Base-by-base conservation (phyloP, 2,113 vertebrate species). In the Mobula hypostoma region DNA sequence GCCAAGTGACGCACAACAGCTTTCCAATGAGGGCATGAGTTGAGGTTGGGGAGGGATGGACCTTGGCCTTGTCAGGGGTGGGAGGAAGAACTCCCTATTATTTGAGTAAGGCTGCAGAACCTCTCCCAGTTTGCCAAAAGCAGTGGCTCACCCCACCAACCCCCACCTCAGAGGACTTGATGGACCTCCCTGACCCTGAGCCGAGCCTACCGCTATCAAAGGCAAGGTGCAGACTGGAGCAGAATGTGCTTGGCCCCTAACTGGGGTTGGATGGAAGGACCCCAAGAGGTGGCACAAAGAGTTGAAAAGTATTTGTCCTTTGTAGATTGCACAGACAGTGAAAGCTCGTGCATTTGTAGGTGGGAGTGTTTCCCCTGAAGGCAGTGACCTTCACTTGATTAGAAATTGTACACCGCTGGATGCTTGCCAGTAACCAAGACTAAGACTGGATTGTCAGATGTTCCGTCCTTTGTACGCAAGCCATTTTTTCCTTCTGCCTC, bases 341-440 rank as follows among this genome's bases (percentile, higher is more conserved):
- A 74, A 19, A 5, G 27, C 24, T 70, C 36, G 14, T 93, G 36
- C 40, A 48, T 93, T 74, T 93, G 91, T 56, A 56, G 17, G 27
- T n/a, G 5, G 36, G 36, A 74, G 36, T 0, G 24, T 76, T 61
- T 70, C 58, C 85, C 27, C 68, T 56, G 21, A 8, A 29, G 91
- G 91, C 91, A 93, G 5, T 70, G 88, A 91, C 61, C 58, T 91
- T 70, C 12, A 90, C 61, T 83, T 85, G 66, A 90, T 90, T 32
- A 90, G 85, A 90, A 90, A 90, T 66, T 90, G 29, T 68, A 90
- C n/a, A 66, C 61, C 7, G 61, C 85, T 90, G 85, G 85, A 76
- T 74, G 7, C 4, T 7, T 14, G 68, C 91, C 36, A 93, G 68
- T 21, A 24, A 27, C 68, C 24, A 3, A 14, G 36, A 74, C 91